phyloP scores from a whole-genome alignment of 2,797 vertebrate species.

The Apodemus agrarius region DNA sequence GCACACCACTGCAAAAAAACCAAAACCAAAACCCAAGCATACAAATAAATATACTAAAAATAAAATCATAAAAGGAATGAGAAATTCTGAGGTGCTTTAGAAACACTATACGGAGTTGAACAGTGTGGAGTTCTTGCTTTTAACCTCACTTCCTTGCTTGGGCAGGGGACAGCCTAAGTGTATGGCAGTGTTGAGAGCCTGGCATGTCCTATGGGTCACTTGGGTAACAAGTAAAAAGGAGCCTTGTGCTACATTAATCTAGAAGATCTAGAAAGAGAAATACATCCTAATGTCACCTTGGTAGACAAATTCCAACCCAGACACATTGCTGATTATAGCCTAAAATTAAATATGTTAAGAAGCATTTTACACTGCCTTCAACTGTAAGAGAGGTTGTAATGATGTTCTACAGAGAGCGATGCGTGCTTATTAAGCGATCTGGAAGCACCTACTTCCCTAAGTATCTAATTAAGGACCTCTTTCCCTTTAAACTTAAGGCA shows the following conservation, averaged over 20 bases:
- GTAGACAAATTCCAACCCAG: background rate
- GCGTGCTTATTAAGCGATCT: background rate
- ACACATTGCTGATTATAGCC: background rate
- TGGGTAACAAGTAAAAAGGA: background rate
- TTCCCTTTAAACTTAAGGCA: background rate
- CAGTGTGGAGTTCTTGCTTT: background rate
- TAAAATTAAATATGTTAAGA: background rate
- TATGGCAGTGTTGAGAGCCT: background rate
- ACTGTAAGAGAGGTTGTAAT: conserved; percentile 24
- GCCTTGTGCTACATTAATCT: conserved; percentile 18
- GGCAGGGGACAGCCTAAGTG: background rate
- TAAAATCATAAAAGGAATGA: background rate
- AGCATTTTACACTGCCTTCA: background rate
- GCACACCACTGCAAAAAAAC: background rate
- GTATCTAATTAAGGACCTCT: background rate
- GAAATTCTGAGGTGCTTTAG: background rate
- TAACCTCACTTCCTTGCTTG: background rate
- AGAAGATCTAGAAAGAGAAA: background rate
- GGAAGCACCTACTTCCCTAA: background rate
- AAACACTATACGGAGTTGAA: conserved; percentile 16
- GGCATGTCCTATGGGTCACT: background rate
- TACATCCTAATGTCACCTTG: background rate
- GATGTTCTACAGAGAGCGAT: background rate
- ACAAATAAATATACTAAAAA: background rate
- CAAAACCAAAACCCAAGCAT: background rate